Evolutionary conservation across 2,797 vertebrate genomes (phyloP), one percentile per base, ranked within the genome.

Genomic region (Muraenolepis orangiensis): DNA sequence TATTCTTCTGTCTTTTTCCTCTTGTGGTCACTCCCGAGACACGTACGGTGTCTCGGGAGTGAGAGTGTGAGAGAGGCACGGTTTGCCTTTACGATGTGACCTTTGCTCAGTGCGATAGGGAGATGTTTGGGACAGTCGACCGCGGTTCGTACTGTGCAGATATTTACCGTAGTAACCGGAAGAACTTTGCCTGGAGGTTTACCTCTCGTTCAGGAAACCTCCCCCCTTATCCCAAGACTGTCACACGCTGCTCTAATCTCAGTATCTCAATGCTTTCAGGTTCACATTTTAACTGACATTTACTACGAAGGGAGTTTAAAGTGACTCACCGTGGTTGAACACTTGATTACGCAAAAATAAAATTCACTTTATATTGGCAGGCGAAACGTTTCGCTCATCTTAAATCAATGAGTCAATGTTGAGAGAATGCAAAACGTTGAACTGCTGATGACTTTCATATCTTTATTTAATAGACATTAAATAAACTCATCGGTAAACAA

Each of bases 71-170:
- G 40, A 8, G 40, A 14, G 40, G 26, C 23, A 23, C 31, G 34
- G 18, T 77, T 71, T n/a, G n/a, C 68, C 71, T 36, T 76, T 69
- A 77, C 70, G 73, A 34, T 79, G 10, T 80, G 87, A 92, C 88
- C 91, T 91, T 93, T 92, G 90, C 84, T 82, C 88, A n/a, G 77
- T 13, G 69, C 84, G 86, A 90, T 91, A 85, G 72, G 81, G 18
- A 82, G 84, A 87, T 85, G 51, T 51, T 51, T 20, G 3, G 20
- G 20, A n/a, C 20, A 57, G 26, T 64, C 57, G 12, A 3, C 57
- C 57, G 8, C n/a, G 13, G 57, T 64, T n/a, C n/a, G n/a, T n/a
- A n/a, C n/a, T n/a, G n/a, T n/a, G n/a, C n/a, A n/a, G n/a, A n/a
- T n/a, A n/a, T n/a, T 28, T 4, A 64, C 57, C 23, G 11, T 64